These are phyloP conservation scores for Apostichopus californicus DNA, from an alignment of 35 echinoderm and acorn worm species.

Conservation along the genomic window DNA sequence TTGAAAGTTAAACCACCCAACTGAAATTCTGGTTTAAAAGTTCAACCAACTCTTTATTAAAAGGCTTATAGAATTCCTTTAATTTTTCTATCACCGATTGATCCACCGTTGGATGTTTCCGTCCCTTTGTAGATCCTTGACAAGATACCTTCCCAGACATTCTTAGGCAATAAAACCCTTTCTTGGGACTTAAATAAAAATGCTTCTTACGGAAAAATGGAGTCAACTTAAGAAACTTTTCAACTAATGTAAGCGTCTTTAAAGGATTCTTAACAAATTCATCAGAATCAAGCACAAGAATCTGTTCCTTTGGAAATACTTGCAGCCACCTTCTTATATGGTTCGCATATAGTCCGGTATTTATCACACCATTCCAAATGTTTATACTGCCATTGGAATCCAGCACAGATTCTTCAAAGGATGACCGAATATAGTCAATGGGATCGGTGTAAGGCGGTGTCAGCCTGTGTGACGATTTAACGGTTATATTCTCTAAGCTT, in stretches of 20 bases:
- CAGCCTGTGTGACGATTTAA: neutral
- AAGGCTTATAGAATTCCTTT: conserved; percentile 54
- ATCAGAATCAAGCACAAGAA: conserved; percentile 59
- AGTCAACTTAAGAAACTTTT: conserved; percentile 55
- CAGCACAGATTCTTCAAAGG: conserved; percentile 66
- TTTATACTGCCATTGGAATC: conserved; percentile 57
- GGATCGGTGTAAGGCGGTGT: conserved; percentile 47
- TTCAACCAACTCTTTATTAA: neutral
- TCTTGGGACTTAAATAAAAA: conserved; percentile 56
- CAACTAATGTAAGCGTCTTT: conserved; percentile 25
- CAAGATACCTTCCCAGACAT: conserved; percentile 29
- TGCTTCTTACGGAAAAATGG: conserved; percentile 41
- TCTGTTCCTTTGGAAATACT: conserved; percentile 60
- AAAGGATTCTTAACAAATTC: conserved; percentile 42
- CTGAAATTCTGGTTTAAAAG: conserved; percentile 27
- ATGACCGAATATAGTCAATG: conserved; percentile 40
- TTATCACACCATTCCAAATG: conserved; percentile 56
- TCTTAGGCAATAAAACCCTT: conserved; percentile 64
- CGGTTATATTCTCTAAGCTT: neutral
- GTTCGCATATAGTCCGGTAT: conserved; percentile 67
- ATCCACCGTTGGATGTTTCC: conserved; percentile 62
- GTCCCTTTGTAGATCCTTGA: conserved; percentile 33
- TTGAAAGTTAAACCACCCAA: neutral
- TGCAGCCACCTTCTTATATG: conserved; percentile 67
- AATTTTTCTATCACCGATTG: conserved; percentile 28